phyloP scores from a whole-genome alignment of 1,140 invertebrate species.

The Adoxophyes honmai region DNA sequence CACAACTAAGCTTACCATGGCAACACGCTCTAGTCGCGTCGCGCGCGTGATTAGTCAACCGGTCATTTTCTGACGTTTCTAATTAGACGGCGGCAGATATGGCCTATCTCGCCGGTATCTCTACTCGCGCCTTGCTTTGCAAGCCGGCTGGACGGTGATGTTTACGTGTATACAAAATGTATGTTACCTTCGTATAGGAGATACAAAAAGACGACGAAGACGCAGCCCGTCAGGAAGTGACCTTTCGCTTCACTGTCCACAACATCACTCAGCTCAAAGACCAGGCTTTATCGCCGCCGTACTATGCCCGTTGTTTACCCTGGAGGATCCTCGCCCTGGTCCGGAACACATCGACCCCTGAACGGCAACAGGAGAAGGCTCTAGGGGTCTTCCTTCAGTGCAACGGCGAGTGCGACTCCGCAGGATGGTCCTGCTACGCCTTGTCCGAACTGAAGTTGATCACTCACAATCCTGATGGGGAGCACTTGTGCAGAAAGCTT shows the following conservation, averaged over 20 bases:
- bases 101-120: too few relatives aligned
- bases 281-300: conserved; percentile 91
- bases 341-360: conserved; percentile 83
- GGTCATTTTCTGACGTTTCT: too few relatives aligned
- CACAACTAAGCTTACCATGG: too few relatives aligned
- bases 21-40: too few relatives aligned
- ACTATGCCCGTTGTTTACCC: conserved; percentile 95
- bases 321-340: conserved; percentile 99
- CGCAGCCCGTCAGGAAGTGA: conserved; percentile 94
- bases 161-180: not conserved
- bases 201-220: conserved; percentile 82
- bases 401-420: conserved; percentile 95
- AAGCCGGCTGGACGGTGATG: too few relatives aligned
- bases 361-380: conserved; percentile 84
- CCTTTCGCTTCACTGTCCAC: conserved; percentile 91
- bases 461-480: conserved; percentile 89
- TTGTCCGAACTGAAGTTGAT: conserved; percentile 92
- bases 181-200: conserved; percentile 33
- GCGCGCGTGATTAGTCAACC: too few relatives aligned
- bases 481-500: conserved; percentile 85
- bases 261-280: conserved; percentile 95
- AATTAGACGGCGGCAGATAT: too few relatives aligned
- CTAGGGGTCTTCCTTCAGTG: conserved; percentile 94
- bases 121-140: too few relatives aligned
- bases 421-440: conserved; percentile 98